Evolutionary conservation across 1,140 invertebrate genomes (phyloP).

Genomic region (Bradysia coprophila): DNA sequence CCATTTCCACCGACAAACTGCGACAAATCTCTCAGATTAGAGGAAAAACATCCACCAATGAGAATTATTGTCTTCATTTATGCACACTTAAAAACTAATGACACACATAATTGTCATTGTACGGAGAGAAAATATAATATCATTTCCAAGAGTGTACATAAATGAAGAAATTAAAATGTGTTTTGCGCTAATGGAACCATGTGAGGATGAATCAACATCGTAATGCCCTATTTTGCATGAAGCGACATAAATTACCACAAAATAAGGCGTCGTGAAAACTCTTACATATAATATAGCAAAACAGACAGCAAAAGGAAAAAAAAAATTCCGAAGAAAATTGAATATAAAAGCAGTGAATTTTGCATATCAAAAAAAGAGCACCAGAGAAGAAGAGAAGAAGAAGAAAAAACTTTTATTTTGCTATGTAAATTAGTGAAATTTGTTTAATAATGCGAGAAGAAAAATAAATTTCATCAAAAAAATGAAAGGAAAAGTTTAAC

Average conservation of each 20-base stretch:
- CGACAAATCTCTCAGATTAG: no score
- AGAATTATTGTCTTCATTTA: neutral
- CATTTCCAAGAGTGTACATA: neutral
- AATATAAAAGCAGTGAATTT: neutral
- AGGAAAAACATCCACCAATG: no score
- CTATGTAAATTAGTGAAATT: no score
- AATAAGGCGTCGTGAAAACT: conserved; percentile 1
- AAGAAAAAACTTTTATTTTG: neutral
- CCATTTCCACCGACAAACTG: no score
- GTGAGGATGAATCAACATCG: conserved; percentile 23
- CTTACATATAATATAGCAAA: neutral
- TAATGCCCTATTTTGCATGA: conserved; percentile 39
- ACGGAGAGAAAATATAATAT: neutral
- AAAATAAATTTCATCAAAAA: neutral
- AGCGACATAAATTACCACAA: conserved; percentile 15
- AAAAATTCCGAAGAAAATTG: no score
- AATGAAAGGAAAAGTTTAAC: neutral
- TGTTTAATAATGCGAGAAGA: neutral
- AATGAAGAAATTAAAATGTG: neutral
- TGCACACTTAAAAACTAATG: no score
- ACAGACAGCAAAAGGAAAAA: no score
- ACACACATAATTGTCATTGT: no score
- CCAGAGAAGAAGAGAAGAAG: neutral
- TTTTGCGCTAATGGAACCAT: conserved; percentile 26
- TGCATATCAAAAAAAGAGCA: neutral